Evolutionary conservation across 2,797 vertebrate species (phyloP).

Genomic region (Sylvia borin): DNA sequence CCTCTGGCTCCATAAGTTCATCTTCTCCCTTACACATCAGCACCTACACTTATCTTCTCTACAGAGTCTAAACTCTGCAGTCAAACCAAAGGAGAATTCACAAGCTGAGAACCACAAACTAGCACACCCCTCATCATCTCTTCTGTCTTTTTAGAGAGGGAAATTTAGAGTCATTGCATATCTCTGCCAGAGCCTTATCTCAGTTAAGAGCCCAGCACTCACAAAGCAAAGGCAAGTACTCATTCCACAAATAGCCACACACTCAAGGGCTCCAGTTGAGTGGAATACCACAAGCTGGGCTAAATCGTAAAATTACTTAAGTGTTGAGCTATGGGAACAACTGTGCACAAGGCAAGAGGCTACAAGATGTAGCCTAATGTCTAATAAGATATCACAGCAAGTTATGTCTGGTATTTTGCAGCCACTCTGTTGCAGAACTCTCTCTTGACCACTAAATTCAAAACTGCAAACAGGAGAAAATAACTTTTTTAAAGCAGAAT

Average conservation of each 20-base stretch:
- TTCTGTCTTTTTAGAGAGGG: not conserved
- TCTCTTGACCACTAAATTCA: not conserved
- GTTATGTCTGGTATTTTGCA: not conserved
- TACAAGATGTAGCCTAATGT: not conserved
- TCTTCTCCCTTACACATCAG: not conserved
- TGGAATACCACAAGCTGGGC: not conserved
- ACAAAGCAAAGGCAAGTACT: not conserved
- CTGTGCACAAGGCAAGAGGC: too few species aligned
- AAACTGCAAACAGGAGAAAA: not conserved
- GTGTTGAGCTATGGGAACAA: not conserved
- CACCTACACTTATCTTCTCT: not conserved
- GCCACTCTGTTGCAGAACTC: not conserved
- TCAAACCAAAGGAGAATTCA: not conserved
- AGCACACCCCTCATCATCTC: not conserved
- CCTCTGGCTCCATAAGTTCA: not conserved
- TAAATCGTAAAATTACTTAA: not conserved
- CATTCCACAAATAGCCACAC: not conserved
- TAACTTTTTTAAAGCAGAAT: not conserved
- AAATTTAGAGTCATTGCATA: not conserved
- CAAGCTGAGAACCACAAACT: not conserved
- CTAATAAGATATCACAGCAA: not conserved
- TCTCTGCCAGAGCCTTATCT: not conserved
- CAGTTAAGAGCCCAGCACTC: not conserved
- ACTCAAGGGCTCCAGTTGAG: not conserved
- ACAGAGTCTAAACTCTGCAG: not conserved